Conservation (phyloP, 2,888 invertebrate genomes). For the Axea sp. region DNA sequence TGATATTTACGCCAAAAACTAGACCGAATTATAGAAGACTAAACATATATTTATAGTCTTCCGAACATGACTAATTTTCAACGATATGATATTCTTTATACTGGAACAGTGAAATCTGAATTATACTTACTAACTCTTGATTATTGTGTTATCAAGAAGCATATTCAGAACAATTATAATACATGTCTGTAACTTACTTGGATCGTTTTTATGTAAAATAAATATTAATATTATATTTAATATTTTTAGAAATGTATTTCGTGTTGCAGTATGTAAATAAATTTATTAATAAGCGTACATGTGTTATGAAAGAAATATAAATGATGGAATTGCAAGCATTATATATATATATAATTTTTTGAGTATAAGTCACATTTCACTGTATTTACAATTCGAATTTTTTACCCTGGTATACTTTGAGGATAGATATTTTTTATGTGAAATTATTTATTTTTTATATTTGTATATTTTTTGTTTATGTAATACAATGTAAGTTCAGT, state of each 20-base stretch:
- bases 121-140: constrained; percentile 4
- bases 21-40: constrained; percentile 22
- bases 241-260: no score
- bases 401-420: background rate
- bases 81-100: background rate
- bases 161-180: background rate
- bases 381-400: constrained; percentile 1
- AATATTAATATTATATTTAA: no score
- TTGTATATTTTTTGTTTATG: no score
- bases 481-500: no score
- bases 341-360: background rate
- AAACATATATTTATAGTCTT: constrained; percentile 14
- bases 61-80: constrained; percentile 14
- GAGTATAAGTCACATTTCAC: constrained; percentile 1
- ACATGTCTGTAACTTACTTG: no score
- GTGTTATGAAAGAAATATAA: no score
- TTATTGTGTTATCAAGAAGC: background rate
- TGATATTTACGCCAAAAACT: constrained; percentile 17
- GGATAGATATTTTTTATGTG: background rate
- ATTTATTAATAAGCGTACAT: no score
- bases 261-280: no score
- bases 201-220: no score
- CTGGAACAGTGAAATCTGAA: constrained; percentile 19
- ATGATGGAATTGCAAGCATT: no score
- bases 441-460: no score